Evolutionary conservation across 2,797 vertebrate genomes (phyloP), one percentile per base, ranked within the genome.

Genomic region (Cossypha dichroa): DNA sequence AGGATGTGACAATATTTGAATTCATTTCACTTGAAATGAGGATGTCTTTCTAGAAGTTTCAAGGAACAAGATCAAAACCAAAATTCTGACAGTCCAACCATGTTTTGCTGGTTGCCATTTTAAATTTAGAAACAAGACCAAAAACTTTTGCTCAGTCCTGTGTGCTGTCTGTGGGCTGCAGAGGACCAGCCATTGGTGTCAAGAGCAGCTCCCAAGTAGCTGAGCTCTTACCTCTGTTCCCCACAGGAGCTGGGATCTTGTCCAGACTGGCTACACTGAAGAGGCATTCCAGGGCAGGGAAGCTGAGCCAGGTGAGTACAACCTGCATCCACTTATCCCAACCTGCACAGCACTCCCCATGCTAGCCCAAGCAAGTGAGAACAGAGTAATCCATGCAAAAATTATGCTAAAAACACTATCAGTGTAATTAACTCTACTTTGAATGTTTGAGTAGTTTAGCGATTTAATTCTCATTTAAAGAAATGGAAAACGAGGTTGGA

Each of bases 281-380:
- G 33, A 68, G 21, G 51, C 59, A 79, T 90, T 95, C 91, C 91
- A 88, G 73, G 66, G 69, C 58, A 94, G 29, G 33, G 22, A 66
- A 90, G 59, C 33, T 34, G 45, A 91, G 58, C 54, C 46, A 79
- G 64, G 72, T 1, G 1, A 95, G 34, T 43, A 56, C 41, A 86
- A 45, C 2, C 10, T 10, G 3, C 18, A 80, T 66, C 29, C 85
- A 76, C 89, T 13, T 5, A 94, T 88, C 76, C 41, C 48, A 91
- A 25, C 73, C 40, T 76, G 76, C 73, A 84, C 69, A 93, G 80
- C 25, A 63, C 63, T 88, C 69, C 81, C 75, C 6, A 1, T 62
- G 54, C 89, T 86, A 91, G 91, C 52, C 79, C 85, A 88, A 92
- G 85, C 87, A 88, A 91, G 85, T 56, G 45, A 86, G 85, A 94